Conservation (phyloP, 2,888 invertebrate genomes). For the Tachina lurida region DNA sequence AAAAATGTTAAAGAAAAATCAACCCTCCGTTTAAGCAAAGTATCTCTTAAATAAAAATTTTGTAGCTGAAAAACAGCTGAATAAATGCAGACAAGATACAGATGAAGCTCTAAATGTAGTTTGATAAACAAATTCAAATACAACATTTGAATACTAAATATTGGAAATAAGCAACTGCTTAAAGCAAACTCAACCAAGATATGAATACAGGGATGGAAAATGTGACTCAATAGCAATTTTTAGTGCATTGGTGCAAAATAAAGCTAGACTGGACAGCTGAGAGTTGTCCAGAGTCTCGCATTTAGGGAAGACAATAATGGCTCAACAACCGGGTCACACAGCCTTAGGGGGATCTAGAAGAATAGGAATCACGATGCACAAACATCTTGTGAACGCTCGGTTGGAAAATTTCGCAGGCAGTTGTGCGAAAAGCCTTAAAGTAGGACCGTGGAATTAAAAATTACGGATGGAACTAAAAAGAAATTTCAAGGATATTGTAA, state of each 20-base stretch:
- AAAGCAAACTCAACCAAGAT: not conserved
- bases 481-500: too few species aligned
- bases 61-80: conserved; percentile 12
- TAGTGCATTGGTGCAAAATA: not conserved
- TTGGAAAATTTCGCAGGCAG: too few species aligned
- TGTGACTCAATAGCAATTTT: not conserved
- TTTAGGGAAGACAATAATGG: too few species aligned
- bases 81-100: conserved; percentile 23
- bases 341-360: too few species aligned
- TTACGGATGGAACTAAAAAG: too few species aligned
- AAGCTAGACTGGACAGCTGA: too few species aligned
- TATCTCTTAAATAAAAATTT: conserved; percentile 42
- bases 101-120: conserved; percentile 31
- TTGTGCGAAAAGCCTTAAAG: too few species aligned
- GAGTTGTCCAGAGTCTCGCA: too few species aligned
- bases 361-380: too few species aligned
- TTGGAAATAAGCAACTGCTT: conserved; percentile 40
- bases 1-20: conserved; percentile 26
- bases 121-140: conserved; percentile 20
- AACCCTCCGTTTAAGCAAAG: conserved; percentile 1
- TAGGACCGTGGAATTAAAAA: too few species aligned
- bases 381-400: too few species aligned
- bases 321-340: too few species aligned
- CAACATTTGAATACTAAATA: conserved; percentile 36
- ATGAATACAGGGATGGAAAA: not conserved